Evolutionary conservation across 2,797 vertebrate genomes (phyloP).

Genomic region (Melanotaenia boesemani): DNA sequence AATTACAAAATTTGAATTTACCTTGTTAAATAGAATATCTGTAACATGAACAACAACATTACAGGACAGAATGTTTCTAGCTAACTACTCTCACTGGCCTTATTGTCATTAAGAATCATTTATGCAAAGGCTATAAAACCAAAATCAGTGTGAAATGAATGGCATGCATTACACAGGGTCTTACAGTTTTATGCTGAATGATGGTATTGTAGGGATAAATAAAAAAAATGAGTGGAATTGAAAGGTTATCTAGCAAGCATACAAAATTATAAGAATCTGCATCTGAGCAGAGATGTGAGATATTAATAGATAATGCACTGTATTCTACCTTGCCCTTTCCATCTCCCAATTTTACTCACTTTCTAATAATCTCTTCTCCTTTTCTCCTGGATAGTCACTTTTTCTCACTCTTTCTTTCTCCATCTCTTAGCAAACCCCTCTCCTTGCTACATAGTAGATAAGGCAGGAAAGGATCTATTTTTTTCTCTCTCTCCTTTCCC

Average conservation of each 20-base stretch:
- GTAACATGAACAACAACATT: conserved; percentile 16
- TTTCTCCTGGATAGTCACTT: conserved; percentile 64
- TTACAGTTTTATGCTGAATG: conserved; percentile 15
- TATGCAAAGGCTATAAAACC: conserved; percentile 48
- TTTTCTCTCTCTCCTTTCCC: conserved; percentile 43
- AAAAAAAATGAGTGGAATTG: conserved; percentile 37
- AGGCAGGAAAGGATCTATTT: conserved; percentile 58
- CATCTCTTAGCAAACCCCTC: conserved; percentile 37
- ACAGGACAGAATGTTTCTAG: conserved; percentile 24
- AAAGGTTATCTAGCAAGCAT: conserved; percentile 32
- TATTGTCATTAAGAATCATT: conserved; percentile 53
- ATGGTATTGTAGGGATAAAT: neutral
- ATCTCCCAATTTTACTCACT: conserved; percentile 17
- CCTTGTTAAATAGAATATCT: neutral
- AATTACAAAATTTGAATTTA: neutral
- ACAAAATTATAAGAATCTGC: conserved; percentile 33
- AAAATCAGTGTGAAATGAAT: conserved; percentile 44
- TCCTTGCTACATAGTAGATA: conserved; percentile 54
- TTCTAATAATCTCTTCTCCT: conserved; percentile 55
- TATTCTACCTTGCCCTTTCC: conserved; percentile 39
- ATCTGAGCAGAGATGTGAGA: conserved; percentile 37
- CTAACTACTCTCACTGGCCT: conserved; percentile 54
- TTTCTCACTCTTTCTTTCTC: conserved; percentile 30
- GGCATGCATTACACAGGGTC: conserved; percentile 23
- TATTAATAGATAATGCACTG: conserved; percentile 51